Conservation (phyloP, 92 coral and sea anemone genomes). For the Palythoa heliodiscus region DNA sequence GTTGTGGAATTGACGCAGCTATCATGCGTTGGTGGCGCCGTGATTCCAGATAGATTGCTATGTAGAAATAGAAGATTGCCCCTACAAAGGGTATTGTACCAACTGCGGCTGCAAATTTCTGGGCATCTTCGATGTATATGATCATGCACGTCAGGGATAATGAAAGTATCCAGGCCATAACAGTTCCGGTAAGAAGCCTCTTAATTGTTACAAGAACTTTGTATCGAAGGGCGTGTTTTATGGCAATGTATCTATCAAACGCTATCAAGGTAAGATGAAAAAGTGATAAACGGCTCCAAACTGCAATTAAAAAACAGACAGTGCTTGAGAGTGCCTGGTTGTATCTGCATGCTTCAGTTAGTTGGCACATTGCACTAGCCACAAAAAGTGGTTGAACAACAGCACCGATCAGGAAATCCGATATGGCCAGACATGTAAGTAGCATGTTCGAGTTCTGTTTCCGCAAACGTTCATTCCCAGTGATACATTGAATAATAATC, state of each 20-base stretch:
- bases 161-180: not conserved
- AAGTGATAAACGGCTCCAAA: not conserved
- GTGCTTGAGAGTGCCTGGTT: not conserved
- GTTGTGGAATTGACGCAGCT: no score
- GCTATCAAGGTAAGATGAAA: not conserved
- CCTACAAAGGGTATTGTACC: not conserved
- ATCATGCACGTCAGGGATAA: not conserved
- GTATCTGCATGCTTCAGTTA: not conserved
- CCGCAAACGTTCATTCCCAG: not conserved
- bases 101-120: not conserved
- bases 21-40: not conserved
- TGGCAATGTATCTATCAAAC: not conserved
- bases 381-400: not conserved
- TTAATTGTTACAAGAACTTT: not conserved
- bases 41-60: not conserved
- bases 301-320: not conserved
- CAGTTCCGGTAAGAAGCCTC: not conserved
- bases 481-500: not conserved
- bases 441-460: not conserved
- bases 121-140: not conserved
- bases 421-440: not conserved
- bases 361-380: not conserved
- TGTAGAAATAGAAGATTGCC: not conserved
- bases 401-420: not conserved
- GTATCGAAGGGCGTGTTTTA: not conserved